Percentiles rank a stretch among this genome's conserved stretches.
Evolutionary conservation across 23 tunicate genomes (phyloP).

Genomic region (Diplosoma virens): DNA sequence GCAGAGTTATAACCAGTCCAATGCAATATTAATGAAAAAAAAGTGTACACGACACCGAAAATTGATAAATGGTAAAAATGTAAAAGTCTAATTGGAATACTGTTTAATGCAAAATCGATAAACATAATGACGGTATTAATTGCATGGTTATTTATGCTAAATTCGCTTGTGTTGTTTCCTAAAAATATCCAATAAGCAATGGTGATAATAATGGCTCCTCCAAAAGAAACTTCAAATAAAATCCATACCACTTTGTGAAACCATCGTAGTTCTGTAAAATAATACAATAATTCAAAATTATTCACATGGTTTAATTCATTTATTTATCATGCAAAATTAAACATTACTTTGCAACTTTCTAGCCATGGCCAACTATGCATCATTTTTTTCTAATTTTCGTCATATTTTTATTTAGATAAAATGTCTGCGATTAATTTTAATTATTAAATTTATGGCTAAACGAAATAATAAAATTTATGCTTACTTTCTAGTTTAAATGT

Average conservation of each 20-base stretch:
- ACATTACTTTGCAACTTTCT: no score
- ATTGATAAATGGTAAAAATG: slow-evolving; percentile 25
- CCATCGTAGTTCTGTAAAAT: slow-evolving; percentile 36
- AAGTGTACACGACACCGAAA: slow-evolving; percentile 4
- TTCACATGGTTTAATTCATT: no score
- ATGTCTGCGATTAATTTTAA: no score
- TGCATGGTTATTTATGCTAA: slow-evolving; percentile 35
- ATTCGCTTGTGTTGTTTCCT: not conserved
- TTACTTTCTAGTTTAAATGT: no score
- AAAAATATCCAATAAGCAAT: slow-evolving; percentile 12
- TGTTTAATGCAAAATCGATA: slow-evolving; percentile 1
- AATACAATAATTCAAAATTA: no score
- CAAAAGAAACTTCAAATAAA: slow-evolving; percentile 1
- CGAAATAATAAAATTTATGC: no score
- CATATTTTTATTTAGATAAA: no score
- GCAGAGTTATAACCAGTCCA: slow-evolving; percentile 32
- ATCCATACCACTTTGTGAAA: slow-evolving; percentile 40
- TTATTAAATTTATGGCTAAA: no score
- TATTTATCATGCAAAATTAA: no score
- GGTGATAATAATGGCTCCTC: slow-evolving; percentile 24
- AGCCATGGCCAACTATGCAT: no score
- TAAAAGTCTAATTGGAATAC: slow-evolving; percentile 24
- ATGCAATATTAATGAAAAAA: slow-evolving; percentile 26
- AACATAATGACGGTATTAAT: slow-evolving; percentile 27
- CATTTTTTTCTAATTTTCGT: no score